phyloP scores from a whole-genome alignment of 2,797 vertebrate genomes.

The Hybognathus amarus region DNA sequence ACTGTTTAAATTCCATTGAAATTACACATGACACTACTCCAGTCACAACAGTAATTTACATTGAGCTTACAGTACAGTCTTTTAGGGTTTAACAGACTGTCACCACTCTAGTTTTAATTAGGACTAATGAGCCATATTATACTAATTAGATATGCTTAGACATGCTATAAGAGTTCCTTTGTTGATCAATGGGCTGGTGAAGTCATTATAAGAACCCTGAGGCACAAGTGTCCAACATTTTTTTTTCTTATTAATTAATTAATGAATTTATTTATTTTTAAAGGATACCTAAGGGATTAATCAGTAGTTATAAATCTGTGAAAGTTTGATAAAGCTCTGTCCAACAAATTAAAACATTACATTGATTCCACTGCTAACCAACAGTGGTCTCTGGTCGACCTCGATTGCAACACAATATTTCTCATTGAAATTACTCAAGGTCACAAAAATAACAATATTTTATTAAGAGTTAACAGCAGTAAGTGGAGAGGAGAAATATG shows the following conservation, averaged over 20 bases:
- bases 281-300: constrained; percentile 15
- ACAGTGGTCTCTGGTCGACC: constrained; percentile 2
- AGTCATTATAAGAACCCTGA: constrained; percentile 69
- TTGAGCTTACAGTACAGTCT: constrained; percentile 8
- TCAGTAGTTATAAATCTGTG: constrained; percentile 17
- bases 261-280: constrained; percentile 52
- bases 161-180: constrained; percentile 69
- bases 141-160: constrained; percentile 73
- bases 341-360: constrained; percentile 1
- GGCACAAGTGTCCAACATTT: constrained; percentile 60
- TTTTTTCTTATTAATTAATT: no score
- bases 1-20: not conserved
- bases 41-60: constrained; percentile 32
- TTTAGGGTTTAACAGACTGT: constrained; percentile 48
- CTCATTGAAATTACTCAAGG: constrained; percentile 5
- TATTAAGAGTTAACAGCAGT: not conserved
- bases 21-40: not conserved
- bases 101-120: constrained; percentile 72
- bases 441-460: constrained; percentile 1
- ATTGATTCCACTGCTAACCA: not conserved
- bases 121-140: constrained; percentile 71
- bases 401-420: constrained; percentile 31
- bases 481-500: not conserved
- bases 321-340: not conserved
- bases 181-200: constrained; percentile 75